Evolutionary conservation across 1,140 invertebrate species (phyloP), one percentile per base, ranked within the genome.

Genomic region (Drosophila pectinifera): DNA sequence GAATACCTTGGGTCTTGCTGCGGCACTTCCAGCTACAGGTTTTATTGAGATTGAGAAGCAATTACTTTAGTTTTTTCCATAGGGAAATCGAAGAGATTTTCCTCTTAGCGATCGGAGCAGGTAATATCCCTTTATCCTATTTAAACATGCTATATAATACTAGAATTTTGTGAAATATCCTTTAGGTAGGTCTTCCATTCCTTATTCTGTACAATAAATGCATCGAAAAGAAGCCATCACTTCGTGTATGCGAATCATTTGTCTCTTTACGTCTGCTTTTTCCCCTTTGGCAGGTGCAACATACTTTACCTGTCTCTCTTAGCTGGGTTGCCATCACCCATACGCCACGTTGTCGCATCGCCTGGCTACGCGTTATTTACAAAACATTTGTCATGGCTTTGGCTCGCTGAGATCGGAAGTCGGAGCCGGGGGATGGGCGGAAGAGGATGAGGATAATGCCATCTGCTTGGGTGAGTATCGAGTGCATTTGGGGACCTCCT

Each of bases 381-480:
- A 81, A 78, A 48, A 86, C 78, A 86, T 86, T 86, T 86, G 78
- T 88, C 82, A 88, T 79, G 78, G 83, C 74, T 79, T 86, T 70
- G 73, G 61, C 39, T 76, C 55, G 55, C 31, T 80, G 46, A 48
- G 64, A 77, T 77, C 58, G 49, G 43, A 42, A 36, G 24, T 57
- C 56, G 55, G 49, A 36, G 53, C 14, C 31, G 26, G 10, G 3
- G 13, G 20, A 36, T 45, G 49, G 26, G 13, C 34, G 51, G 41
- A 24, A 24, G 16, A 10, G 18, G 34, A 13, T 41, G 55, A 36
- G 64, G 43, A 65, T 68, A 34, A 51, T 42, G 59, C 36, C 45
- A 51, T 68, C 45, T 65, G 36, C 16, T 65, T 49, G 45, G 36
- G 11, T 64, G 61, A 57, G 61, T 28, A 42, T 39, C 68, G 73